phyloP scores from a whole-genome alignment of 2,113 vertebrate species.

The Melozone crissalis region DNA sequence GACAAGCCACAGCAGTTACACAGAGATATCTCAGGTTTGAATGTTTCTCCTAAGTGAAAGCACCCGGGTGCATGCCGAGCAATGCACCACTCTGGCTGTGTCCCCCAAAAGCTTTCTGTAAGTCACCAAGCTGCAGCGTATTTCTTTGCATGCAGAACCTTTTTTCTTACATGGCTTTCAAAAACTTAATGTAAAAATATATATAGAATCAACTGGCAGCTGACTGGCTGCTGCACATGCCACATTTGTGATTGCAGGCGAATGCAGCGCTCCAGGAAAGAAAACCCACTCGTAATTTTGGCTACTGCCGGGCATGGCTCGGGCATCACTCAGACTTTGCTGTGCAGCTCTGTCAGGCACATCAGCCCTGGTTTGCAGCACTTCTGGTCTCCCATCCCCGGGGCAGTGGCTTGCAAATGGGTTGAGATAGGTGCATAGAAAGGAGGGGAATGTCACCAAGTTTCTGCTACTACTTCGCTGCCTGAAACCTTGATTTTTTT shows the following conservation, averaged over 20 bases:
- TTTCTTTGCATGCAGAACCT: neutral
- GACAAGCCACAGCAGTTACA: neutral
- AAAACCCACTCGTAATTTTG: constrained; percentile 9
- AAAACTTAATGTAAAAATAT: constrained; percentile 21
- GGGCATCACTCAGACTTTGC: constrained; percentile 12
- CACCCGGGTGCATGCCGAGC: accelerated
- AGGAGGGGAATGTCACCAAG: neutral
- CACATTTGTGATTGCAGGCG: neutral
- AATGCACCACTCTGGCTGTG: neutral
- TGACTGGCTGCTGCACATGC: constrained; percentile 14
- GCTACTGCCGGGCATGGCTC: constrained; percentile 21
- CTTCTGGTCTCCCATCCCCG: neutral
- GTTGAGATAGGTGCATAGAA: neutral
- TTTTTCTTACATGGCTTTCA: constrained; percentile 23
- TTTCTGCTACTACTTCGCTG: neutral
- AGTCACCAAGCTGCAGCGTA: neutral
- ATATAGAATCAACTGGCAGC: constrained; percentile 39
- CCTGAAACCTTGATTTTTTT: neutral
- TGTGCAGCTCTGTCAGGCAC: constrained; percentile 32
- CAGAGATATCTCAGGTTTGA: neutral
- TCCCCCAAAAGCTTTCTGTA: neutral
- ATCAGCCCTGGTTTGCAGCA: constrained; percentile 48
- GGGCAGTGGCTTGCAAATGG: neutral
- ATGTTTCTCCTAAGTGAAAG: neutral
- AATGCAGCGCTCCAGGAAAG: constrained; percentile 10